Evolutionary conservation across 2,113 vertebrate genomes (phyloP).

Genomic region (Illadopsis cleaveri): DNA sequence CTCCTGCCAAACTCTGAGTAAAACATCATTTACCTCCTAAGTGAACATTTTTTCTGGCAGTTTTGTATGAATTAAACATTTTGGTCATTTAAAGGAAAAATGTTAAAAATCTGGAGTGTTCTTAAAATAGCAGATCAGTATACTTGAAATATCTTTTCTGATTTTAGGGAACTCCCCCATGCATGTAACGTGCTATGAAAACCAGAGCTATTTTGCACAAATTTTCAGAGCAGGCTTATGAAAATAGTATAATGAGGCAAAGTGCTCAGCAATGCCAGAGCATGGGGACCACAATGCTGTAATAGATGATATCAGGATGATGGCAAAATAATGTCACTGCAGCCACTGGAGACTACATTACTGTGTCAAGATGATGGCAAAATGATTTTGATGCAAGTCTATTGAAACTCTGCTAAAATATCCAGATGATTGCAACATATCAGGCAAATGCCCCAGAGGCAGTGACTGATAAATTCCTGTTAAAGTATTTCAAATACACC

Average conservation of each 20-base stretch:
- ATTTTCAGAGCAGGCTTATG: conserved; percentile 18
- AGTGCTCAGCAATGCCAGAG: conserved; percentile 58
- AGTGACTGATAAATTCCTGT: conserved; percentile 7
- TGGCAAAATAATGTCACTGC: conserved; percentile 71
- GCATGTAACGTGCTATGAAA: background rate
- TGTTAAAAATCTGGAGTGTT: conserved; percentile 52
- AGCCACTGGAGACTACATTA: conserved; percentile 64
- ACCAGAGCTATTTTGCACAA: background rate
- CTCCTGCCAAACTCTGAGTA: conserved; percentile 50
- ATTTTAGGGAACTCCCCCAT: conserved; percentile 23
- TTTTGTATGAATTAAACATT: conserved; percentile 62
- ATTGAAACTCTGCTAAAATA: conserved; percentile 60
- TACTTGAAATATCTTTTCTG: conserved; percentile 48
- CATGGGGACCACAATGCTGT: conserved; percentile 50
- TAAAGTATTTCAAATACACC: background rate
- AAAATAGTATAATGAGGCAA: conserved; percentile 51
- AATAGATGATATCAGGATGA: conserved; percentile 57
- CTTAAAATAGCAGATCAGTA: conserved; percentile 44
- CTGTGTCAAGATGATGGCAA: conserved; percentile 65
- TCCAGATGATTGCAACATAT: conserved; percentile 55
- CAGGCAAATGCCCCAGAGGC: conserved; percentile 15
- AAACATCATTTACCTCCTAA: conserved; percentile 64
- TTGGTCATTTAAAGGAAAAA: conserved; percentile 63
- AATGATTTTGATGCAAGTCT: conserved; percentile 58
- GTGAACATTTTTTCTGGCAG: conserved; percentile 56